Evolutionary conservation across 2,888 invertebrate species (phyloP).

Genomic region (Drosophila acutilabella): DNA sequence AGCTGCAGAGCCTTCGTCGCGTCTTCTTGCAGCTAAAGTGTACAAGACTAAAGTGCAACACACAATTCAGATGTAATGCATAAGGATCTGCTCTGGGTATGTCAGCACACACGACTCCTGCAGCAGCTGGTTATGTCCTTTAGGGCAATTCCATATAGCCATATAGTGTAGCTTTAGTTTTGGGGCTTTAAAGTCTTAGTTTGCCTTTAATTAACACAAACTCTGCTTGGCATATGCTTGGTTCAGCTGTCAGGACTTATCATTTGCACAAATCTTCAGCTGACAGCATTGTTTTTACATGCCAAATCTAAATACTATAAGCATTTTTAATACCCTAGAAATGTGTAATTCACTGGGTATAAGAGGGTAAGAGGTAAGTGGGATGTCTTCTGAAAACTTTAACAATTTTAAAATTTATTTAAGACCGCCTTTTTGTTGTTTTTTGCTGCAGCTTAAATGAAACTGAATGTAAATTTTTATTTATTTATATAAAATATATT

Average conservation of each 20-base stretch:
- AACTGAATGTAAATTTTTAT: no score
- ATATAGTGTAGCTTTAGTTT: slow-evolving; percentile 11
- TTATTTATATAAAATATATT: not conserved
- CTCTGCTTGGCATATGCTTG: slow-evolving; percentile 12
- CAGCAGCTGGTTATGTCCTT: slow-evolving; percentile 31
- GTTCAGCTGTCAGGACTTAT: slow-evolving; percentile 51
- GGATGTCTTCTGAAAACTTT: no score
- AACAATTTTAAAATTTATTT: no score
- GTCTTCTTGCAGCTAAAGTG: slow-evolving; percentile 52
- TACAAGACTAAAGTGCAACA: slow-evolving; percentile 36
- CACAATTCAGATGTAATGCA: slow-evolving; percentile 51
- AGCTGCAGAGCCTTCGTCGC: slow-evolving; percentile 36
- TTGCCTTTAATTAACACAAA: slow-evolving; percentile 42
- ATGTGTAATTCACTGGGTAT: not conserved
- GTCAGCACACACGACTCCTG: slow-evolving; percentile 15
- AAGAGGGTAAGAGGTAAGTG: not conserved
- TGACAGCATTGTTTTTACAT: slow-evolving; percentile 50
- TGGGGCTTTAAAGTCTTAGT: slow-evolving; percentile 35
- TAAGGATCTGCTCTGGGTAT: slow-evolving; percentile 33
- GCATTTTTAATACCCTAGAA: slow-evolving; percentile 25
- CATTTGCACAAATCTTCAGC: slow-evolving; percentile 50
- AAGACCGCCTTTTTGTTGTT: no score
- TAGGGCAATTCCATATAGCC: no score
- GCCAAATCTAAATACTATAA: slow-evolving; percentile 43
- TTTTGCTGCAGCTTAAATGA: no score